phyloP scores from a whole-genome alignment of 2,797 vertebrate genomes.

The Sebastolobus alascanus region DNA sequence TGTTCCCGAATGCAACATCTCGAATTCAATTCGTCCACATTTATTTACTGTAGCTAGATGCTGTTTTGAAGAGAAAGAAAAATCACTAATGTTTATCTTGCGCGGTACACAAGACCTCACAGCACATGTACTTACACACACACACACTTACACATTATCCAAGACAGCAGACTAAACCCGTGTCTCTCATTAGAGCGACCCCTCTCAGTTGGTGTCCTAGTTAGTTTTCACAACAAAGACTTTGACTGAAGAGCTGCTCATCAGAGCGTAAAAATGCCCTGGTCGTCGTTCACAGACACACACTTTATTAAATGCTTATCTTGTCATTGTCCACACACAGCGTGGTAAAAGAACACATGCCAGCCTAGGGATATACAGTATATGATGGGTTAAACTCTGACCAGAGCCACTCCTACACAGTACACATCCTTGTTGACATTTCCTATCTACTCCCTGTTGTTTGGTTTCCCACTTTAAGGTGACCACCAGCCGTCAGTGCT shows the following conservation, averaged over 20 bases:
- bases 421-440: constrained; percentile 50
- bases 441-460: constrained; percentile 20
- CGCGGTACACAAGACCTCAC: constrained; percentile 13
- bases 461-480: constrained; percentile 13
- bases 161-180: constrained; percentile 17
- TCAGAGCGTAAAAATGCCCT: constrained; percentile 21
- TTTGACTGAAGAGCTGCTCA: constrained; percentile 29
- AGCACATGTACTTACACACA: neutral
- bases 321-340: neutral
- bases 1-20: constrained; percentile 1
- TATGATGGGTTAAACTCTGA: neutral
- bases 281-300: neutral
- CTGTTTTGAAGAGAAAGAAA: neutral
- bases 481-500: neutral
- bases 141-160: constrained; percentile 15
- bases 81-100: neutral
- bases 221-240: constrained; percentile 42
- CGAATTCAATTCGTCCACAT: neutral
- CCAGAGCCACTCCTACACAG: constrained; percentile 18
- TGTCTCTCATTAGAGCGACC: constrained; percentile 51
- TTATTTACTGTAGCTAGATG: neutral
- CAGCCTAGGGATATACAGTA: too few species aligned
- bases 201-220: constrained; percentile 20
- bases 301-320: neutral
- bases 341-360: neutral